Evolutionary conservation across 2,797 vertebrate genomes (phyloP).

Genomic region (Gadopsis bispinosus): DNA sequence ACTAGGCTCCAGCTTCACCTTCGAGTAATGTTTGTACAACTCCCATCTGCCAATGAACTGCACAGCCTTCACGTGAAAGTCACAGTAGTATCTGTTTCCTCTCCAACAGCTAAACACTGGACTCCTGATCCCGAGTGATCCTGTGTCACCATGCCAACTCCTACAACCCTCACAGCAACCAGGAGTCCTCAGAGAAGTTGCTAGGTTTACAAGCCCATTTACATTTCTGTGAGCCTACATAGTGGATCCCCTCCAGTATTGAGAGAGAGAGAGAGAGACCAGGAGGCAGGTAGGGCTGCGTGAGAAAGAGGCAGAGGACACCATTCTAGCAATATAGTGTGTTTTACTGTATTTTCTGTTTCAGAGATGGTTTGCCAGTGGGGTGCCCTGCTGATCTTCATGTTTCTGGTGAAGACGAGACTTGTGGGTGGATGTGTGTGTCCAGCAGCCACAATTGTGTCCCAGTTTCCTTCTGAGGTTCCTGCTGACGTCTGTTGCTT

Average conservation of each 20-base stretch:
- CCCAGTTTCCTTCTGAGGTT: constrained; percentile 73
- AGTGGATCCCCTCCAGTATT: constrained; percentile 49
- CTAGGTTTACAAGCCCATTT: constrained; percentile 54
- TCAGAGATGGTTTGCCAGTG: constrained; percentile 68
- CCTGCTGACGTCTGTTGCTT: constrained; percentile 85
- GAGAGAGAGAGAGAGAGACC: constrained; percentile 4
- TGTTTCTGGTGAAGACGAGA: constrained; percentile 52
- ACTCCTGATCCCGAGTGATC: constrained; percentile 75
- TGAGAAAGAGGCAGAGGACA: neutral
- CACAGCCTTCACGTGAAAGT: constrained; percentile 33
- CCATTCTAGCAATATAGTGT: neutral
- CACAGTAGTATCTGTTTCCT: constrained; percentile 69
- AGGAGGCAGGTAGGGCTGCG: constrained; percentile 38
- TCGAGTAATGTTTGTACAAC: constrained; percentile 37
- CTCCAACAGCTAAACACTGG: constrained; percentile 64
- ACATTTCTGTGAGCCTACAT: constrained; percentile 52
- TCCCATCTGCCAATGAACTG: constrained; percentile 26
- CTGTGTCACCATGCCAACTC: constrained; percentile 77
- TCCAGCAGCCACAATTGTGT: constrained; percentile 75
- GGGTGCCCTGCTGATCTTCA: constrained; percentile 63
- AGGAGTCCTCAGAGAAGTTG: constrained; percentile 69
- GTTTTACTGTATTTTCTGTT: constrained; percentile 58
- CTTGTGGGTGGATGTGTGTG: constrained; percentile 80
- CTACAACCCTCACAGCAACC: constrained; percentile 73
- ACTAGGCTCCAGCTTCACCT: constrained; percentile 6